Evolutionary conservation across 2,113 vertebrate genomes (phyloP).

Genomic region (Callospermophilus lateralis): DNA sequence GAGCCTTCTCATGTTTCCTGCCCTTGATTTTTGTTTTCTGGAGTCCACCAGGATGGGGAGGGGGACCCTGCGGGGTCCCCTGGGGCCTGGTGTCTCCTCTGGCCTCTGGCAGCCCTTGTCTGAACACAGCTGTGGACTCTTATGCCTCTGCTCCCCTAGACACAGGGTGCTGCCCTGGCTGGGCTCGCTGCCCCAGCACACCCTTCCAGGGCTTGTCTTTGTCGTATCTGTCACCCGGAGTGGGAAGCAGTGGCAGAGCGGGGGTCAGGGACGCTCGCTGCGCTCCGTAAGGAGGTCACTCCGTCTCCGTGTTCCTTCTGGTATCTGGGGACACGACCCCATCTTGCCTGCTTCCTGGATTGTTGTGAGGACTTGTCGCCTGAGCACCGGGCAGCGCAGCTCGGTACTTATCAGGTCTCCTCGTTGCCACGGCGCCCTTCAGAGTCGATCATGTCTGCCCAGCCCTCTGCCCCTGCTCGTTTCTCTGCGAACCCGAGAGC

Average conservation of each 20-base stretch:
- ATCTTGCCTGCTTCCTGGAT: not conserved
- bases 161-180: not conserved
- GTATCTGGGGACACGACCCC: not conserved
- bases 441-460: not conserved
- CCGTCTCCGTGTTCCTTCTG: not conserved
- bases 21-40: not conserved
- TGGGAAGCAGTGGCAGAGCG: not conserved
- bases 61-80: not conserved
- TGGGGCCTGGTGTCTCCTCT: not conserved
- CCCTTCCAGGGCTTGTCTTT: not conserved
- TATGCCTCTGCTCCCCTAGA: not conserved
- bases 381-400: no score
- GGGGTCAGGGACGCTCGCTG: no score
- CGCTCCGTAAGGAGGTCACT: not conserved
- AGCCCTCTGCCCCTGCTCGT: not conserved
- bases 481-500: no score
- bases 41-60: not conserved
- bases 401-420: no score
- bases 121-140: not conserved
- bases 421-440: accelerated
- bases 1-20: not conserved
- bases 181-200: not conserved
- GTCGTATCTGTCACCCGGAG: not conserved
- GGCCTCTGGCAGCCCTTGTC: not conserved
- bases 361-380: no score